phyloP scores from a whole-genome alignment of 2,888 invertebrate genomes.

The Erannis defoliaria region DNA sequence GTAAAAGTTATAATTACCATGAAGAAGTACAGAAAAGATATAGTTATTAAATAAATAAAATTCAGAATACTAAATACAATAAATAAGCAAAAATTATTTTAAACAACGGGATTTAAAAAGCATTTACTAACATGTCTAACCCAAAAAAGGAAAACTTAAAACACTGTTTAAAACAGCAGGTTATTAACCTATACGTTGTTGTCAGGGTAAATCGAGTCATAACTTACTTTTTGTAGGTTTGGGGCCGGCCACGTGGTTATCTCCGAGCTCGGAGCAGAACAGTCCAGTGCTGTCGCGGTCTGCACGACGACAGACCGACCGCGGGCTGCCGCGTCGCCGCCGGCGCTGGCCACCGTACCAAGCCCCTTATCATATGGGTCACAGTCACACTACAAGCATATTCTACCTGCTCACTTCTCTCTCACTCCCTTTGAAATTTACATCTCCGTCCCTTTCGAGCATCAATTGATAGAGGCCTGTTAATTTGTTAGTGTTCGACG shows the following conservation, averaged over 20 bases:
- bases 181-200: conserved; percentile 3
- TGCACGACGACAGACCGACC: conserved; percentile 75
- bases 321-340: conserved; percentile 25
- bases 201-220: conserved; percentile 42
- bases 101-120: not conserved
- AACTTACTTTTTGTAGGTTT: conserved; percentile 74
- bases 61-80: not conserved
- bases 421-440: conserved; percentile 42
- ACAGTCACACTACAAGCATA: conserved; percentile 50
- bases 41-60: not conserved
- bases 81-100: not conserved
- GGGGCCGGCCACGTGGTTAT: conserved; percentile 77
- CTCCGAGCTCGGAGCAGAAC: conserved; percentile 53
- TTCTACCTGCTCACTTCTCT: conserved; percentile 49
- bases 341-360: conserved; percentile 32
- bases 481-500: conserved; percentile 35
- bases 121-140: not conserved
- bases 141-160: not conserved
- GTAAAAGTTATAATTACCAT: too few relatives aligned
- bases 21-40: not conserved
- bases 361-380: conserved; percentile 58
- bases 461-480: conserved; percentile 45
- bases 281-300: conserved; percentile 73
- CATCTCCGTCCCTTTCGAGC: conserved; percentile 47
- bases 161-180: conserved; percentile 2